Evolutionary conservation across 2,113 vertebrate genomes (phyloP).

Genomic region (Hepsetus odoe): DNA sequence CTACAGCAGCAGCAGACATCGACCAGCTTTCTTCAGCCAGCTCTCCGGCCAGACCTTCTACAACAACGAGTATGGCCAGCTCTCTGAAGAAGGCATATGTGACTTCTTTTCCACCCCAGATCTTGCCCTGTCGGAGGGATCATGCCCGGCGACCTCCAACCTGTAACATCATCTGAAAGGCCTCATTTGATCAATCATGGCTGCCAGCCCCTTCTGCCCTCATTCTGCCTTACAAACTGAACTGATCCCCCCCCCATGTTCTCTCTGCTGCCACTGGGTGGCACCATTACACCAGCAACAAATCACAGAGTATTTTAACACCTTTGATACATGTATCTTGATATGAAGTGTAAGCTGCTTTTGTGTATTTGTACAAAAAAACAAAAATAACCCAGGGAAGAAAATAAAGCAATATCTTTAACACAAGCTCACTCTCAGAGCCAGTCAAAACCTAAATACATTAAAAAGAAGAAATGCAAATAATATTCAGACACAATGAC

Average conservation of each 20-base stretch:
- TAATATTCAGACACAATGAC: background rate
- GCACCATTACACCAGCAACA: constrained; percentile 68
- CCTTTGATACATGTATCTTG: constrained; percentile 69
- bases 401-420: constrained; percentile 71
- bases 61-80: constrained; percentile 93
- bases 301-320: constrained; percentile 63
- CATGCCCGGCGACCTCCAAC: constrained; percentile 67
- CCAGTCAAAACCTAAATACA: background rate
- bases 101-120: constrained; percentile 75
- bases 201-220: background rate
- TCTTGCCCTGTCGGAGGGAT: constrained; percentile 21
- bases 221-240: constrained; percentile 51
- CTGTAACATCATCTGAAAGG: constrained; percentile 61
- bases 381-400: constrained; percentile 58
- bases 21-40: constrained; percentile 73
- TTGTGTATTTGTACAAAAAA: constrained; percentile 73
- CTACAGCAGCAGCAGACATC: constrained; percentile 66
- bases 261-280: constrained; percentile 75
- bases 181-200: background rate
- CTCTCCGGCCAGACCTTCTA: constrained; percentile 91
- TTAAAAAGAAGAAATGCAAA: background rate
- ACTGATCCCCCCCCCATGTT: constrained; percentile 62
- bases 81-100: constrained; percentile 78
- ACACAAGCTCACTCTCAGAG: background rate
- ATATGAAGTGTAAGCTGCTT: constrained; percentile 70